These are phyloP conservation scores for Adoxophyes honmai DNA, from an alignment of 1,140 invertebrate genomes.

Conservation along the genomic window DNA sequence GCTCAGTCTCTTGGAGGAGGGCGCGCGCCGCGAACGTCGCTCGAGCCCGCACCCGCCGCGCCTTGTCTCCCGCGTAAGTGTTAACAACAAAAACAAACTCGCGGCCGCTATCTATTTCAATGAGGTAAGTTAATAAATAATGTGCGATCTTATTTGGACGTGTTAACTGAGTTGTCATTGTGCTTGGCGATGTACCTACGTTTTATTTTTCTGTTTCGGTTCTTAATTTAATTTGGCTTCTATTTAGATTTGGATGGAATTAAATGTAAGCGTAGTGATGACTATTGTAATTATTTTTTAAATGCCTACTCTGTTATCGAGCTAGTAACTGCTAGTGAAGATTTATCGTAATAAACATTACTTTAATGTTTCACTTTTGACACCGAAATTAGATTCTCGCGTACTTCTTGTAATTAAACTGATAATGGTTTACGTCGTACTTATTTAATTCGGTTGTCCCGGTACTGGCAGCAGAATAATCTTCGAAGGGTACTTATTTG, in stretches of 20 bases:
- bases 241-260: too few relatives aligned
- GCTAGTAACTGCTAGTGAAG: background rate
- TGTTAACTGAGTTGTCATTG: conserved; percentile 3
- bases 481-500: too few relatives aligned
- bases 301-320: conserved; percentile 8
- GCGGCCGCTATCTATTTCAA: conserved; percentile 35
- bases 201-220: background rate
- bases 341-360: background rate
- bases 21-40: conserved; percentile 23
- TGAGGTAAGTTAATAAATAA: conserved; percentile 46
- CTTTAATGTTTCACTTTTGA: background rate
- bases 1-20: conserved; percentile 1
- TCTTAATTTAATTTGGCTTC: too few relatives aligned
- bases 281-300: background rate
- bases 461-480: too few relatives aligned
- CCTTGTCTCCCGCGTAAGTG: conserved; percentile 25
- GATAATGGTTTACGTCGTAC: background rate
- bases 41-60: conserved; percentile 16
- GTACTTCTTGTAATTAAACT: conserved; percentile 4
- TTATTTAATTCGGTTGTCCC: too few relatives aligned
- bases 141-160: conserved; percentile 9
- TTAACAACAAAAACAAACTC: conserved; percentile 19
- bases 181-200: conserved; percentile 8
- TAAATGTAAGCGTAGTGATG: too few relatives aligned
- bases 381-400: background rate